Percentiles rank a stretch among this genome's conserved stretches.
phyloP scores from a whole-genome alignment of 1,140 invertebrate species.

The Drosophila leontia region DNA sequence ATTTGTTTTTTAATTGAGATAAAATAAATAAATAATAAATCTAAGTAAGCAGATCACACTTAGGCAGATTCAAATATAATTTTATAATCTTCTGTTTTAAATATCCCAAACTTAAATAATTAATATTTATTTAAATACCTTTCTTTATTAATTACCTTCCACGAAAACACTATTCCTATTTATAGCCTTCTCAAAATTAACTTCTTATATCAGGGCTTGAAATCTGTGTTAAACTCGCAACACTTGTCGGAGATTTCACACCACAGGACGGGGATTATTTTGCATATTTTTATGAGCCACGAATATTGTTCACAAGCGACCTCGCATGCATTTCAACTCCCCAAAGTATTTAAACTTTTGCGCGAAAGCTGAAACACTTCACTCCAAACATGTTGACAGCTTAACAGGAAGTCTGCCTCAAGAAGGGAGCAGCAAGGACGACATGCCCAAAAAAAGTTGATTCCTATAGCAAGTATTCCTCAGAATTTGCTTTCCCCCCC shows the following conservation, averaged over 20 bases:
- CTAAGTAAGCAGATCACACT: too few species aligned
- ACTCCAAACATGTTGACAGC: conserved; percentile 78
- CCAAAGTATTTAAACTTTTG: conserved; percentile 57
- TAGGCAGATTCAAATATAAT: too few species aligned
- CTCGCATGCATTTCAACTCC: conserved; percentile 30
- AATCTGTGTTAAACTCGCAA: neutral
- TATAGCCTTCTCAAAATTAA: neutral
- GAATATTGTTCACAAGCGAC: conserved; percentile 14
- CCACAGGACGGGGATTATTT: conserved; percentile 1
- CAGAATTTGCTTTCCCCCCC: neutral
- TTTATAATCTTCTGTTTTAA: too few species aligned
- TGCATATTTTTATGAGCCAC: conserved; percentile 17
- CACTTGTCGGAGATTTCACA: neutral
- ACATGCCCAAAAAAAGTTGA: conserved; percentile 34
- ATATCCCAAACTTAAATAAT: too few species aligned
- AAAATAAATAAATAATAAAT: too few species aligned
- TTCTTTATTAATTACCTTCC: neutral
- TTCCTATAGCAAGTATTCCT: conserved; percentile 14
- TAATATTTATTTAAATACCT: too few species aligned
- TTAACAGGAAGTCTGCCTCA: conserved; percentile 64
- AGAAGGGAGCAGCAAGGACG: conserved; percentile 21
- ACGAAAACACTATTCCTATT: neutral
- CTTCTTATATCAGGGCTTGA: neutral
- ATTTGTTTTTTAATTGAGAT: too few species aligned
- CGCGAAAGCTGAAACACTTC: conserved; percentile 63